Evolutionary conservation across 2,888 invertebrate species (phyloP).

Genomic region (Acrobeloides nanus): DNA sequence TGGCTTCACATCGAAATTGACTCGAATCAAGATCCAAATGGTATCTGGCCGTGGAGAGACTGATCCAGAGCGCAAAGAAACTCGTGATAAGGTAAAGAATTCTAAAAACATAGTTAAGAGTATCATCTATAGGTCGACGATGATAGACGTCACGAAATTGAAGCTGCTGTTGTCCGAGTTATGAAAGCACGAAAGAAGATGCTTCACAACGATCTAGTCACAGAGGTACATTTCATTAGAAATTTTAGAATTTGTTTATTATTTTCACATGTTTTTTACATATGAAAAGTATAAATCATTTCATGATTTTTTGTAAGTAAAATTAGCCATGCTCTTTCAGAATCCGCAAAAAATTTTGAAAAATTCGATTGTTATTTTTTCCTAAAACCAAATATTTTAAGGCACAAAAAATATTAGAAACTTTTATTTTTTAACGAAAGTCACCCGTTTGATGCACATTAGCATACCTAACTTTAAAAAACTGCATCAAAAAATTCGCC

Average conservation of each 20-base stretch:
- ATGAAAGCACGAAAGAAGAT: conserved; percentile 96
- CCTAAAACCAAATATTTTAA: no score
- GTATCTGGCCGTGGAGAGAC: conserved; percentile 68
- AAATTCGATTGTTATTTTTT: not conserved
- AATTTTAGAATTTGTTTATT: not conserved
- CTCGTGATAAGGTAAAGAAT: conserved; percentile 64
- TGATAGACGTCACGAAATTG: conserved; percentile 97
- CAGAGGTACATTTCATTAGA: conserved; percentile 64
- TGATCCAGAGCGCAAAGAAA: conserved; percentile 97
- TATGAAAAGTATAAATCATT: no score
- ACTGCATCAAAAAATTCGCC: no score
- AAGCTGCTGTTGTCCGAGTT: conserved; percentile 95
- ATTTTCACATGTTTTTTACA: no score
- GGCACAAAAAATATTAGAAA: no score
- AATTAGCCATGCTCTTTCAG: not conserved
- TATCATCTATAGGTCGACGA: conserved; percentile 68
- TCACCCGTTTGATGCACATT: no score
- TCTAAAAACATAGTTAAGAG: no score
- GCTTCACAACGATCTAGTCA: conserved; percentile 76
- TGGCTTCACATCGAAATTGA: conserved; percentile 87
- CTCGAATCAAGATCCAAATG: conserved; percentile 64
- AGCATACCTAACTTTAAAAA: no score
- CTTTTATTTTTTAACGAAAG: no score
- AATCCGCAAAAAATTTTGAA: not conserved
- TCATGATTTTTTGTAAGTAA: not conserved